phyloP scores from a whole-genome alignment of 2,888 invertebrate species.

The Tholera decimalis region DNA sequence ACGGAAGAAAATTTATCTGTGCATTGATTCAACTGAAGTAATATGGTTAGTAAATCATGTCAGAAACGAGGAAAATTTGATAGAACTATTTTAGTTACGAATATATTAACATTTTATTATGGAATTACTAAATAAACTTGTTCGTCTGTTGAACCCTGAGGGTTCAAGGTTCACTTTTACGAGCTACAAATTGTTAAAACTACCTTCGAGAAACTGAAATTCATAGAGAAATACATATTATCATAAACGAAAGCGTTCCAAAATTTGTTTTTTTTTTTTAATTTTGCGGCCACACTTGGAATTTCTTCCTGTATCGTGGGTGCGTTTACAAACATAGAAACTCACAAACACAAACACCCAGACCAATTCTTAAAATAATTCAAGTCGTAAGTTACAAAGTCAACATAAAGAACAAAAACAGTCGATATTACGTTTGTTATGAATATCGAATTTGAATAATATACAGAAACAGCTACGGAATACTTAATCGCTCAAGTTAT shows the following conservation, averaged over 20 bases:
- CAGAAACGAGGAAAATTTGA: conserved; percentile 1
- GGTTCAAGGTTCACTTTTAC: too few species aligned
- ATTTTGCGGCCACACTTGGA: too few species aligned
- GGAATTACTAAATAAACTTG: background rate
- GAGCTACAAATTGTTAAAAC: too few species aligned
- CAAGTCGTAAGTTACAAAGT: conserved; percentile 12
- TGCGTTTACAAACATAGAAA: too few species aligned
- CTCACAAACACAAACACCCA: too few species aligned
- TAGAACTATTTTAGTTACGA: background rate
- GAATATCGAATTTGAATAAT: conserved; percentile 50
- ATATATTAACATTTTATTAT: conserved; percentile 5
- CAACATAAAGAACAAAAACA: conserved; percentile 19
- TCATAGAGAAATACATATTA: background rate
- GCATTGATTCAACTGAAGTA: conserved; percentile 17
- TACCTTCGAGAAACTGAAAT: background rate
- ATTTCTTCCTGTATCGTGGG: too few species aligned
- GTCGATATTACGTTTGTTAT: conserved; percentile 34
- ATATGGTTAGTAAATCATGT: conserved; percentile 4
- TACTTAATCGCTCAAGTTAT: conserved; percentile 37
- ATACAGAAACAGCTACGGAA: conserved; percentile 48
- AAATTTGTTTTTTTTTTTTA: background rate
- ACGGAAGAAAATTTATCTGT: too few species aligned
- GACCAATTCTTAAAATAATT: conserved; percentile 20
- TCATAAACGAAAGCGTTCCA: background rate
- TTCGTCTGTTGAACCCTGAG: conserved; percentile 13